Conservation (phyloP, 2,113 vertebrate species). For the Indicator maculatus region DNA sequence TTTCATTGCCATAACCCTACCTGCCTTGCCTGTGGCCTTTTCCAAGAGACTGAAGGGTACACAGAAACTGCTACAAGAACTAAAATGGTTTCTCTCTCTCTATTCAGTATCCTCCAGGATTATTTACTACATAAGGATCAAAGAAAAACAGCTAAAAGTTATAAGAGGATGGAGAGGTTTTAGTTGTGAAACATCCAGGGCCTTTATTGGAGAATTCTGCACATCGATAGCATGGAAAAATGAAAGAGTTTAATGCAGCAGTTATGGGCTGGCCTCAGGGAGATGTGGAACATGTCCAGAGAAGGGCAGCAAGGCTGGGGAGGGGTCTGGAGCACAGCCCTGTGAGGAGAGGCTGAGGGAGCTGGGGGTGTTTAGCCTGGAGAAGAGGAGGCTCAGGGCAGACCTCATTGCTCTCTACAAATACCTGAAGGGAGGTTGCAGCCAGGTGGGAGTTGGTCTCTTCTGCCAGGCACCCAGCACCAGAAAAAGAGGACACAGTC, state of each 20-base stretch:
- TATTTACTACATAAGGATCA: conserved; percentile 3
- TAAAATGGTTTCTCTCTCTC: background rate
- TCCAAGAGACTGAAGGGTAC: background rate
- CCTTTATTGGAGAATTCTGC: background rate
- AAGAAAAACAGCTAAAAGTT: background rate
- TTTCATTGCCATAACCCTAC: background rate
- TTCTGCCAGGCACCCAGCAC: too few relatives aligned
- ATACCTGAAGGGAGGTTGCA: too few relatives aligned
- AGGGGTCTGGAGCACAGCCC: too few relatives aligned
- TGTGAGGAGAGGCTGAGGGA: too few relatives aligned
- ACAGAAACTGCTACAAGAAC: conserved; percentile 9
- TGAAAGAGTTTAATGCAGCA: conserved; percentile 16
- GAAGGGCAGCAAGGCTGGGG: too few relatives aligned
- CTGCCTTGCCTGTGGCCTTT: background rate
- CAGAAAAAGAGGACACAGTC: too few relatives aligned
- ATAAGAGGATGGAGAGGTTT: background rate
- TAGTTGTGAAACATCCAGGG: conserved; percentile 13
- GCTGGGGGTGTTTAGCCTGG: too few relatives aligned
- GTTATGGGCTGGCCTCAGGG: conserved; percentile 16
- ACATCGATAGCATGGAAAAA: conserved; percentile 38
- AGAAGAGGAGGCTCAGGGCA: too few relatives aligned
- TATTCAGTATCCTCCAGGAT: background rate
- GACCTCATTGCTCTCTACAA: too few relatives aligned
- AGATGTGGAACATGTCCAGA: background rate
- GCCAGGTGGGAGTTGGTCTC: too few relatives aligned